Evolutionary conservation across 2,888 invertebrate genomes (phyloP).

Genomic region (Lasioglossum vierecki): DNA sequence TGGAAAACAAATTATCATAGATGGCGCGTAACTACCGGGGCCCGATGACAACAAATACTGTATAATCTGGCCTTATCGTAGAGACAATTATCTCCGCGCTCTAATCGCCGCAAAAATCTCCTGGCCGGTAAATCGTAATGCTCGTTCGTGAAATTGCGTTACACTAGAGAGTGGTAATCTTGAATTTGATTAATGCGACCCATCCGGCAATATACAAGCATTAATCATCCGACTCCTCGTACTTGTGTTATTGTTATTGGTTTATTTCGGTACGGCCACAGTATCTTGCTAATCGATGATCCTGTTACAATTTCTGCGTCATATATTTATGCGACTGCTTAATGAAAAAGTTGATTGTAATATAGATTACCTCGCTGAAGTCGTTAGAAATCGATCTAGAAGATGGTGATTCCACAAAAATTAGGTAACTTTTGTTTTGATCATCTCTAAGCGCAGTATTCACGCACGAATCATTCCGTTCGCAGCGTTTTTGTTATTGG

Average conservation of each 20-base stretch:
- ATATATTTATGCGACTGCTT: no score
- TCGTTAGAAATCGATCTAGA: neutral
- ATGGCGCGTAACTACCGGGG: neutral
- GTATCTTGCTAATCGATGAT: neutral
- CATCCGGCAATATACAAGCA: neutral
- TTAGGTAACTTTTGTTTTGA: neutral
- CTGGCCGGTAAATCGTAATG: neutral
- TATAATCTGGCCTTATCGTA: neutral
- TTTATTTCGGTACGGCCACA: neutral
- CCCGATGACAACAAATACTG: neutral
- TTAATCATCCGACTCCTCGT: neutral
- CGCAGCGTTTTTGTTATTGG: neutral
- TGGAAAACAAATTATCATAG: constrained; percentile 1
- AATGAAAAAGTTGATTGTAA: neutral
- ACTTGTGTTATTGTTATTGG: neutral
- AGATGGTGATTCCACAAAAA: neutral
- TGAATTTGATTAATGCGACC: neutral
- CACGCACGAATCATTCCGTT: neutral
- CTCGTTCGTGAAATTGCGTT: neutral
- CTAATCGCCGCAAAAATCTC: neutral
- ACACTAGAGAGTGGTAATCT: neutral
- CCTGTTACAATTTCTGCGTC: neutral
- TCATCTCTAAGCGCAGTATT: neutral
- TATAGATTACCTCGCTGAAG: neutral
- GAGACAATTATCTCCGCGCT: neutral